Percentiles rank a stretch among this genome's conserved stretches.
Evolutionary conservation across 2,797 vertebrate species (phyloP).

Genomic region (Lagocephalus sceleratus): DNA sequence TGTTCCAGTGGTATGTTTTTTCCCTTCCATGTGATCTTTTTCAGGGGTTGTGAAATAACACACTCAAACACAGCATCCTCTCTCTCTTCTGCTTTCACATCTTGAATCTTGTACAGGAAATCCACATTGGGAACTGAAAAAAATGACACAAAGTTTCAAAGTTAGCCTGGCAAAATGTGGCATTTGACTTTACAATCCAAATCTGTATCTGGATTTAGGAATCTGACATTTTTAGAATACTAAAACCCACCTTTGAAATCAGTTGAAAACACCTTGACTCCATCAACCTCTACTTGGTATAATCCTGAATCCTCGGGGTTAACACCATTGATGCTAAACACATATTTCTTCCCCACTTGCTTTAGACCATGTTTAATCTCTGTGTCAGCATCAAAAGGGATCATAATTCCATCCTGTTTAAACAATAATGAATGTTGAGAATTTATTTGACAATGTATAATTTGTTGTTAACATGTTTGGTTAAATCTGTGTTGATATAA

Average conservation of each 20-base stretch:
- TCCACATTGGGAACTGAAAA: slow-evolving; percentile 65
- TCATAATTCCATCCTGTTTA: slow-evolving; percentile 81
- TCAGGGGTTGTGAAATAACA: slow-evolving; percentile 71
- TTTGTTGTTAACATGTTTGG: background rate
- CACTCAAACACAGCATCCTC: slow-evolving; percentile 81
- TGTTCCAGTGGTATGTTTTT: slow-evolving; percentile 68
- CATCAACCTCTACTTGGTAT: slow-evolving; percentile 85
- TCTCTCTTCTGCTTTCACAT: slow-evolving; percentile 75
- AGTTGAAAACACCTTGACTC: slow-evolving; percentile 84
- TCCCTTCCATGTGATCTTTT: slow-evolving; percentile 77
- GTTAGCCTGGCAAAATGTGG: background rate
- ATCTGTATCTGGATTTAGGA: background rate
- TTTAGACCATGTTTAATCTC: slow-evolving; percentile 79
- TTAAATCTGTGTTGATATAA: too few relatives aligned
- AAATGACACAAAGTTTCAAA: background rate
- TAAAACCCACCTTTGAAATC: slow-evolving; percentile 78
- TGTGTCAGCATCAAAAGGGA: slow-evolving; percentile 70
- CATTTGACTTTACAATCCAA: background rate
- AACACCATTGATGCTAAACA: slow-evolving; percentile 80
- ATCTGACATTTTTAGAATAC: background rate
- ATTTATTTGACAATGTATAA: too few relatives aligned
- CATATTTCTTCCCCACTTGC: slow-evolving; percentile 77
- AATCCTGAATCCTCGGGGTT: slow-evolving; percentile 83
- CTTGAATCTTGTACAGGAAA: slow-evolving; percentile 78
- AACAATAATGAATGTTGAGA: slow-evolving; percentile 7